Conservation (phyloP, 2,113 vertebrate species). For the Charina bottae region DNA sequence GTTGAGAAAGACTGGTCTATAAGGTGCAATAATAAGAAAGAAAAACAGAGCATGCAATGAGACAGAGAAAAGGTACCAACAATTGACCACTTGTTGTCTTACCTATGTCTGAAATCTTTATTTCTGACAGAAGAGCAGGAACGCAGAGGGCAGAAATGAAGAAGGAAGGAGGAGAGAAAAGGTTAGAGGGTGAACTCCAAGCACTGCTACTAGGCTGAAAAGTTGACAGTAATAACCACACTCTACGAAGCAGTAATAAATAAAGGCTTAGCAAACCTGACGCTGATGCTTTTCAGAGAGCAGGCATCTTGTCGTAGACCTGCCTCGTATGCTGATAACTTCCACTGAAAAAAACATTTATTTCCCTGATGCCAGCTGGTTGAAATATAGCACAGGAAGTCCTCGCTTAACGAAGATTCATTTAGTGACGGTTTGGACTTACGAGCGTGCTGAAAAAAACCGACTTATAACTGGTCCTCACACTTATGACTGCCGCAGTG, state of each 20-base stretch:
- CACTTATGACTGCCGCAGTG: too few species aligned
- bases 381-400: background rate
- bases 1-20: background rate
- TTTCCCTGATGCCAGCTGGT: conserved; percentile 33
- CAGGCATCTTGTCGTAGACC: conserved; percentile 69
- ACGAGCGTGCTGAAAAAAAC: too few species aligned
- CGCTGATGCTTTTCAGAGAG: conserved; percentile 71
- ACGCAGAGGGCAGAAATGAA: conserved; percentile 82
- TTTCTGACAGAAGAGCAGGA: conserved; percentile 92
- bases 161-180: conserved; percentile 79
- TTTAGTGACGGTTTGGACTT: too few species aligned
- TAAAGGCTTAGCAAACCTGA: conserved; percentile 74
- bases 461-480: too few species aligned
- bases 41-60: conserved; percentile 67
- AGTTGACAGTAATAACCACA: conserved; percentile 76
- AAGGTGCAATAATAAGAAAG: background rate
- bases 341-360: conserved; percentile 44
- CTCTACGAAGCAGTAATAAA: conserved; percentile 73
- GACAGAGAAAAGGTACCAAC: conserved; percentile 68
- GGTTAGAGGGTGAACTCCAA: conserved; percentile 77
- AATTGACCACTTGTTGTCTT: conserved; percentile 81
- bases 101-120: conserved; percentile 99
- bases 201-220: conserved; percentile 79
- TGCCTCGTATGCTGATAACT: conserved; percentile 55
- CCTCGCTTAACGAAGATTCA: too few species aligned